Evolutionary conservation across 2,113 vertebrate species (phyloP).

Genomic region (Sula dactylatra): DNA sequence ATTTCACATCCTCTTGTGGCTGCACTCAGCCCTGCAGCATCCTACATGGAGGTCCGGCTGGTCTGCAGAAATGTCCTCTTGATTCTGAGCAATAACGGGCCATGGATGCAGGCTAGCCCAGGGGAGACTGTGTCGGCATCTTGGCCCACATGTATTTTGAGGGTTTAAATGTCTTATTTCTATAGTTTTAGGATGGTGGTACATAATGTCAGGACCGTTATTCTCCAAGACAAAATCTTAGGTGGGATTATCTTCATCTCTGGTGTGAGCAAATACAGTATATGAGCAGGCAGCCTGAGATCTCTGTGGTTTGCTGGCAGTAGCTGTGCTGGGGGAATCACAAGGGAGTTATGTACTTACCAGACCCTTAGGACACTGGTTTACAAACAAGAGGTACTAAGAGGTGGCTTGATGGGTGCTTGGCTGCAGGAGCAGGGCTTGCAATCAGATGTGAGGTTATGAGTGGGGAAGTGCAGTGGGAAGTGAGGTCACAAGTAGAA

Average conservation of each 20-base stretch:
- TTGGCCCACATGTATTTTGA: not conserved
- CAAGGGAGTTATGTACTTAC: not conserved
- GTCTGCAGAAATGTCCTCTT: not conserved
- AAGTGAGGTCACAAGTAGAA: not conserved
- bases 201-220: not conserved
- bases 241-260: not conserved
- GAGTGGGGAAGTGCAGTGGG: conserved; percentile 15
- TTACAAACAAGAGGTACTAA: not conserved
- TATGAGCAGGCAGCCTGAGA: not conserved
- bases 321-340: not conserved
- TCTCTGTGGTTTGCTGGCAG: not conserved
- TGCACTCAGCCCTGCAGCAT: not conserved
- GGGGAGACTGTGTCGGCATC: not conserved
- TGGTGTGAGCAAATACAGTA: not conserved
- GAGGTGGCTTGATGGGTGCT: not conserved
- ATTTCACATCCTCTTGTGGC: not conserved
- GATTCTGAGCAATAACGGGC: not conserved
- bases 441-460: conserved; percentile 12
- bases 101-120: not conserved
- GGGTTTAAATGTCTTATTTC: not conserved
- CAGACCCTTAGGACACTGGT: not conserved
- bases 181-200: not conserved
- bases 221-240: not conserved
- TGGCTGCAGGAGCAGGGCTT: not conserved
- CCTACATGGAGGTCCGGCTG: not conserved